These are phyloP conservation scores for Anolis sagrei DNA, from an alignment of 2,113 vertebrate species.

Conservation along the genomic window DNA sequence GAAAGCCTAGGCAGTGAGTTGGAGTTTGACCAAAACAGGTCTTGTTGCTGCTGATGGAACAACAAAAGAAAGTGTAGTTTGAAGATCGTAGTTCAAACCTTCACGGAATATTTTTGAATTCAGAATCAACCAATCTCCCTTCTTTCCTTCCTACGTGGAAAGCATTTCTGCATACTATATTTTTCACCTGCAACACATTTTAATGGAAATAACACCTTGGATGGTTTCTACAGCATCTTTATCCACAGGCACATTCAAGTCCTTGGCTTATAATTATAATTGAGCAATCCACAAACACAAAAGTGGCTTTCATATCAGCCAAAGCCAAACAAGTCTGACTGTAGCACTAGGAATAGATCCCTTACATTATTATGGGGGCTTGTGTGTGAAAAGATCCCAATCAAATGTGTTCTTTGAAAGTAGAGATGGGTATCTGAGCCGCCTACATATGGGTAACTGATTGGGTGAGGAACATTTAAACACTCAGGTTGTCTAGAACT, in stretches of 20 bases:
- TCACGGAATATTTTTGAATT: neutral
- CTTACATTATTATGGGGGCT: neutral
- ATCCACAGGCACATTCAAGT: slow-evolving; percentile 51
- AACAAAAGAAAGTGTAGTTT: neutral
- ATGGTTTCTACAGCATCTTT: neutral
- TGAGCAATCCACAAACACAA: slow-evolving; percentile 60
- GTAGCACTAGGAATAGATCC: slow-evolving; percentile 33
- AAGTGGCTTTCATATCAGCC: slow-evolving; percentile 50
- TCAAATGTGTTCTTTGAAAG: neutral
- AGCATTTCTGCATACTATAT: neutral
- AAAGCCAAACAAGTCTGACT: slow-evolving; percentile 57
- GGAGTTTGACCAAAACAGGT: neutral
- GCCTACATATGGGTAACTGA: neutral
- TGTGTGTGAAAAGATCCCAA: neutral
- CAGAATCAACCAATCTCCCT: no score
- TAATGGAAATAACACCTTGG: neutral
- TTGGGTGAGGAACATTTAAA: neutral
- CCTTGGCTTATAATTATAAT: slow-evolving; percentile 67
- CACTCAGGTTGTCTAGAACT: neutral
- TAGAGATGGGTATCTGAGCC: neutral
- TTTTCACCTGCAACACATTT: neutral
- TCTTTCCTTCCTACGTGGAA: slow-evolving; percentile 26
- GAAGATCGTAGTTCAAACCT: slow-evolving; percentile 22
- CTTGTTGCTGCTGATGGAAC: neutral
- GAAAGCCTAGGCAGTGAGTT: neutral